phyloP scores from a whole-genome alignment of 1,140 invertebrate genomes.

The Monomorium pharaonis region DNA sequence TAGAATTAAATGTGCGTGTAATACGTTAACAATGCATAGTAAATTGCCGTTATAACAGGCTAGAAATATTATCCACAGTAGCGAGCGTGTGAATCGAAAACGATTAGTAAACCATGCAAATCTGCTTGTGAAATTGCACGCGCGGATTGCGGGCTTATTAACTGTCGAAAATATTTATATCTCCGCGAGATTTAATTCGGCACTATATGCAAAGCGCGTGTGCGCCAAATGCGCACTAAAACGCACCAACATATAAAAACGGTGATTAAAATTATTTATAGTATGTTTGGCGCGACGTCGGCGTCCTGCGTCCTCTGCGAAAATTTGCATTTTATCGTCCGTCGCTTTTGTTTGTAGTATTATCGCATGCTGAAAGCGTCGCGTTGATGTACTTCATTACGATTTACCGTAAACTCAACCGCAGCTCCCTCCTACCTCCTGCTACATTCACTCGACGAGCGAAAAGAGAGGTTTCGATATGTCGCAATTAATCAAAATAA shows the following conservation, averaged over 20 bases:
- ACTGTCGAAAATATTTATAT: slow-evolving; percentile 41
- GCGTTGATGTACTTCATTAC: slow-evolving; percentile 45
- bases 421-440: background rate
- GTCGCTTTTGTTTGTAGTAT: slow-evolving; percentile 52
- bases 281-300: background rate
- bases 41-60: slow-evolving; percentile 2
- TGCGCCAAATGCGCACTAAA: slow-evolving; percentile 25
- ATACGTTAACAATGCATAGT: background rate
- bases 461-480: background rate
- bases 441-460: background rate
- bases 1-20: slow-evolving; percentile 3
- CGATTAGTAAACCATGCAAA: slow-evolving; percentile 6
- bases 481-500: slow-evolving; percentile 6
- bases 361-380: slow-evolving; percentile 48
- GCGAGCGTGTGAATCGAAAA: slow-evolving; percentile 26
- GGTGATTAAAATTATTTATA: slow-evolving; percentile 62
- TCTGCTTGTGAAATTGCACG: background rate
- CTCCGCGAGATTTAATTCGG: slow-evolving; percentile 36
- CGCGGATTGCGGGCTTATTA: slow-evolving; percentile 5
- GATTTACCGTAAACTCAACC: slow-evolving; percentile 45
- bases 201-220: slow-evolving; percentile 35
- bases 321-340: slow-evolving; percentile 62
- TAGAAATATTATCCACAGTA: slow-evolving; percentile 2
- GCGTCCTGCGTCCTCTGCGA: slow-evolving; percentile 14
- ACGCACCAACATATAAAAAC: slow-evolving; percentile 57